These are phyloP conservation scores for Punctoribates punctum DNA, from an alignment of 2,888 invertebrate species.

Conservation along the genomic window DNA sequence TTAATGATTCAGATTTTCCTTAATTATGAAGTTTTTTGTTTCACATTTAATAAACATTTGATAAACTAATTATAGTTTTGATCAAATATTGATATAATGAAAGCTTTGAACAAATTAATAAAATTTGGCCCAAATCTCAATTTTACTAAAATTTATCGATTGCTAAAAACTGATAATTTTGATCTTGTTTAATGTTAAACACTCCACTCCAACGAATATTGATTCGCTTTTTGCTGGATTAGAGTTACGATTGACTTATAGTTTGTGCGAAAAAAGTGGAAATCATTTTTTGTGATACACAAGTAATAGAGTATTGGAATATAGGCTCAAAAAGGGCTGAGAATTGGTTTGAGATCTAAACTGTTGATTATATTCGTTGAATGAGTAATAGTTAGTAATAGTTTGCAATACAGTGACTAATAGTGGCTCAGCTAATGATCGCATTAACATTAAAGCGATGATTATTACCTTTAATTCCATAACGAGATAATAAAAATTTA, in stretches of 20 bases:
- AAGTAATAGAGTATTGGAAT: neutral
- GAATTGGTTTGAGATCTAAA: neutral
- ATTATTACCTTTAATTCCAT: constrained; percentile 27
- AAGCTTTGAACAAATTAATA: neutral
- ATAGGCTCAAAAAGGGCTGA: neutral
- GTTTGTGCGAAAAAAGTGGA: neutral
- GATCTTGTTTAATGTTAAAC: no score
- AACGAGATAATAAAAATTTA: constrained; percentile 34
- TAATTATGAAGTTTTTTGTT: neutral
- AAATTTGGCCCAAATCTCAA: neutral
- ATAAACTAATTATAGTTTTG: constrained; percentile 2
- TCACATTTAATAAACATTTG: neutral
- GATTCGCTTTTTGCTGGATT: no score
- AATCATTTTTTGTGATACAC: neutral
- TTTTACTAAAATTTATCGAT: neutral
- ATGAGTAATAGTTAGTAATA: neutral
- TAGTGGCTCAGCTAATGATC: neutral
- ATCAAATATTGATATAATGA: constrained; percentile 12
- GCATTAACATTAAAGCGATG: constrained; percentile 19
- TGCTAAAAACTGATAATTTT: no score
- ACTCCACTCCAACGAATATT: no score
- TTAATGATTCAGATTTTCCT: neutral
- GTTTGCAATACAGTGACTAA: neutral
- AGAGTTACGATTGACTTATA: no score
- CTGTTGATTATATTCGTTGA: constrained; percentile 13